These are phyloP conservation scores for Ophiodon elongatus DNA, from an alignment of 2,113 vertebrate species.

Conservation along the genomic window DNA sequence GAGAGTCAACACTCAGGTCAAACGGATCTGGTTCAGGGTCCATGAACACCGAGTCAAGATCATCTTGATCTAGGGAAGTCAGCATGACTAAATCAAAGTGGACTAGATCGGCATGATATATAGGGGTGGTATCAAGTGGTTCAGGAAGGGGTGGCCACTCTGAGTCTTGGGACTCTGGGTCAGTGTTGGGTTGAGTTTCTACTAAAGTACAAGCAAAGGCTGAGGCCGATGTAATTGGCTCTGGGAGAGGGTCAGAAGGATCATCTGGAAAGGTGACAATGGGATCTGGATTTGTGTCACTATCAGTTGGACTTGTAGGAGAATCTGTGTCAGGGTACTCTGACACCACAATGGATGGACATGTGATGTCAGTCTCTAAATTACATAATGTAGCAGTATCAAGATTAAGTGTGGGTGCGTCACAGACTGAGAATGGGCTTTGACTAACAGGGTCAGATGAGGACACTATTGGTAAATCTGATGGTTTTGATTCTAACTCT, in stretches of 20 bases:
- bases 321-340: constrained; percentile 67
- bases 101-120: constrained; percentile 79
- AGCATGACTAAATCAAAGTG: constrained; percentile 84
- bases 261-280: constrained; percentile 65
- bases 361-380: constrained; percentile 40
- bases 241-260: constrained; percentile 32
- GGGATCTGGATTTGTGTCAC: constrained; percentile 57
- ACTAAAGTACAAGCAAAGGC: constrained; percentile 36
- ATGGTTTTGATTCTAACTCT: constrained; percentile 40
- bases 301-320: constrained; percentile 64
- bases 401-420: constrained; percentile 14
- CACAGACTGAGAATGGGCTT: constrained; percentile 19
- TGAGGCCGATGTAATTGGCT: constrained; percentile 35
- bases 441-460: constrained; percentile 50
- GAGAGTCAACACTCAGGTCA: constrained; percentile 68
- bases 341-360: constrained; percentile 76
- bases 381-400: constrained; percentile 13
- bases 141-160: constrained; percentile 84
- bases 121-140: constrained; percentile 71
- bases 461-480: not conserved
- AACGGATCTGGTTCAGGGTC: constrained; percentile 79
- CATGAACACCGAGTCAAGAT: constrained; percentile 82
- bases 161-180: constrained; percentile 62
- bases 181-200: constrained; percentile 48
- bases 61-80: constrained; percentile 82